A percentile compares a stretch with the other conserved stretches of the same genome.
Conservation (phyloP, 2,888 invertebrate species). For the Rotaria magnacalcarata region DNA sequence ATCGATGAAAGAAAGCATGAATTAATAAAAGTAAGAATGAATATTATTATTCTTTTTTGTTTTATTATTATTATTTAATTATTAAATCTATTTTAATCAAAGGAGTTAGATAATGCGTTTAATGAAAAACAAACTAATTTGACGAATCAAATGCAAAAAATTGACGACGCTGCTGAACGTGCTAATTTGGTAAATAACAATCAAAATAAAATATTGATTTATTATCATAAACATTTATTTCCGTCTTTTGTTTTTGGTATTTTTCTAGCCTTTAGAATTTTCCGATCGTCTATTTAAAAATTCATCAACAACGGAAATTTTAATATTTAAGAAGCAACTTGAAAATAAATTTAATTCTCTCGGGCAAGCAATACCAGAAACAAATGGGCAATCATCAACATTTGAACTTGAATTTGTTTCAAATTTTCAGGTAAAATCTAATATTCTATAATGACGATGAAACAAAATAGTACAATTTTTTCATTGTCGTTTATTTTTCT, state of each 20-base stretch:
- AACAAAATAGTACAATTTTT: too few relatives aligned
- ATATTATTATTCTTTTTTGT: constrained; percentile 52
- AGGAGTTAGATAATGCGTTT: constrained; percentile 83
- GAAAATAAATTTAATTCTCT: constrained; percentile 81
- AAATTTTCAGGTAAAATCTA: constrained; percentile 70
- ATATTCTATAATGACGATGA: too few relatives aligned
- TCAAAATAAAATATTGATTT: background rate
- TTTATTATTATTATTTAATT: background rate
- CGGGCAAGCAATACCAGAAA: constrained; percentile 76
- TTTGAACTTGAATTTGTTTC: constrained; percentile 83
- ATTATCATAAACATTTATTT: background rate
- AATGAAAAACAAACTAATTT: constrained; percentile 67
- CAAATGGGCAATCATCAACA: constrained; percentile 64
- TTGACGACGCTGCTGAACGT: background rate
- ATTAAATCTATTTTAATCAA: background rate
- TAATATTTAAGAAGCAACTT: constrained; percentile 85
- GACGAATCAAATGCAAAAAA: constrained; percentile 34
- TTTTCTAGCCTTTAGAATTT: constrained; percentile 61
- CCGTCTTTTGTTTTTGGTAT: background rate
- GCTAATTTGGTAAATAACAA: constrained; percentile 20
- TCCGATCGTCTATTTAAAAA: constrained; percentile 83
- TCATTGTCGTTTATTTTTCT: too few relatives aligned
- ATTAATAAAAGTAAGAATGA: constrained; percentile 78
- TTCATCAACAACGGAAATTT: constrained; percentile 79
- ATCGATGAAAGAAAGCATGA: constrained; percentile 91